Evolutionary conservation across 2,113 vertebrate genomes (phyloP), one percentile per base, ranked within the genome.

Genomic region (human (Homo sapiens)): DNA sequence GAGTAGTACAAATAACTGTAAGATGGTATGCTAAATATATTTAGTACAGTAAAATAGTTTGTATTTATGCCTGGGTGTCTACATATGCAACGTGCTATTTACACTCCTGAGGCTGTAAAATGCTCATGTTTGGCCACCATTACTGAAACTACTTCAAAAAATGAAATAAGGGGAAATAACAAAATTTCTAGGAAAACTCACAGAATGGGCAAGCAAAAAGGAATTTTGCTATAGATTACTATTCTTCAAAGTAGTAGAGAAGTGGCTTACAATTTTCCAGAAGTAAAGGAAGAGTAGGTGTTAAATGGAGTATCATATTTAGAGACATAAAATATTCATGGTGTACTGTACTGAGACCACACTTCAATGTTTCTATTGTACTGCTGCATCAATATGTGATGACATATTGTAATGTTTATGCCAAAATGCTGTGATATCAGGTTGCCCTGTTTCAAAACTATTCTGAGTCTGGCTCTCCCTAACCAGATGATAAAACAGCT

Each of bases 271-370:
- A 13, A 27, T 89, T 95, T 86, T 61, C 75, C 84, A 92, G 57
- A 88, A 90, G 80, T 50, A 89, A 86, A 87, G 93, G 91, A 88
- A 92, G 78, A 64, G 52, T 3, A 66, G 90, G 80, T 80, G 92
- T 83, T 96, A 86, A 84, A 55, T 10, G 55, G 85, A 43, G 8
- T 50, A 57, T 91, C 50, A 16, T 48, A 22, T 43, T 86, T 55
- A 82, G 79, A 89, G 64, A 83, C 38, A n/a, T 32, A 25, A 73
- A 78, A 75, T 50, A 45, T 92, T 90, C 78, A 55, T 16, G 50
- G 82, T 30, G 52, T 2, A 6, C n/a, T 52, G 57, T 52, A 66
- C 75, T 9, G 79, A 72, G 93, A 25, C 70, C 68, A 82, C 87
- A 70, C 8, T 8, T 27, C 61, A 10, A 20, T 25, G 52, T 93